These are phyloP conservation scores for Microcebus tavaratra DNA, from an alignment of 2,113 vertebrate species.

Conservation along the genomic window DNA sequence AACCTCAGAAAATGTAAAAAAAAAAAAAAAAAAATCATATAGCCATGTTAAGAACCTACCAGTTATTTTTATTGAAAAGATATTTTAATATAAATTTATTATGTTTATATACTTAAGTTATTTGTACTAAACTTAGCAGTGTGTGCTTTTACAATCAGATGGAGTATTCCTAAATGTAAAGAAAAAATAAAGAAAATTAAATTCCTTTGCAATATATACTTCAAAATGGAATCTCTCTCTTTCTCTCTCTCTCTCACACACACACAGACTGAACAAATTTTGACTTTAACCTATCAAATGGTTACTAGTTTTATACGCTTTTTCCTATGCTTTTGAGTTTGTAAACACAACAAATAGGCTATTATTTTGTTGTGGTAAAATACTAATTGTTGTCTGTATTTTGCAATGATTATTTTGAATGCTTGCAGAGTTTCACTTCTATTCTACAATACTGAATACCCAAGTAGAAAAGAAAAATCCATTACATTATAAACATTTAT, in stretches of 20 bases:
- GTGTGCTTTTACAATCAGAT: neutral
- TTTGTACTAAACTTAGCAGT: neutral
- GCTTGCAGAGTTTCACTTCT: neutral
- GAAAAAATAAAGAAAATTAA: neutral
- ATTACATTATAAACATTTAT: neutral
- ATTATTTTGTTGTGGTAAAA: neutral
- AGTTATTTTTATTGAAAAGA: neutral
- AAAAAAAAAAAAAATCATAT: neutral
- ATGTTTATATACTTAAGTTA: neutral
- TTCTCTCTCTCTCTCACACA: neutral
- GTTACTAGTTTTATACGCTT: neutral
- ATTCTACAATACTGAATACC: neutral
- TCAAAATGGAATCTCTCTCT: neutral
- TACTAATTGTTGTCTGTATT: neutral
- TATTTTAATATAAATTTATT: neutral
- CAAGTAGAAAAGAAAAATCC: neutral
- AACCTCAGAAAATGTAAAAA: neutral
- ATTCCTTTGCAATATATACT: neutral
- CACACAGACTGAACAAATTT: neutral
- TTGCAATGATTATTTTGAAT: conserved; percentile 25
- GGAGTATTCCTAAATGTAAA: neutral
- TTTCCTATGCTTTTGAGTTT: neutral
- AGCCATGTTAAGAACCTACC: neutral
- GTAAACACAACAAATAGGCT: neutral
- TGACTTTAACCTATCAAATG: neutral